Base-by-base conservation (phyloP, 1,140 invertebrate genomes). In the Drosophila aff. region DNA sequence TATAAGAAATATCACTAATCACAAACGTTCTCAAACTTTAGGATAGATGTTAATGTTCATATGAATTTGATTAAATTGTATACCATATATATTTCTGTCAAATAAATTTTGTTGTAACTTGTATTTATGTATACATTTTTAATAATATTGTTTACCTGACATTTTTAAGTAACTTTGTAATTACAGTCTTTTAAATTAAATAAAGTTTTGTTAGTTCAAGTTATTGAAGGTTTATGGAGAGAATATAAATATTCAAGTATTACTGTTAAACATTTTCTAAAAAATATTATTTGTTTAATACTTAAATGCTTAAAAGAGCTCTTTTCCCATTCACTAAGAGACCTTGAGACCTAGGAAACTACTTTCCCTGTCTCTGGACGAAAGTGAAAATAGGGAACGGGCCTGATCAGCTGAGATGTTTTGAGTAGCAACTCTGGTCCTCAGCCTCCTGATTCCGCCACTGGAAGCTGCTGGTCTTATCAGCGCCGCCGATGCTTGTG, bases 401-500 rank as follows among this genome's bases (percentile, higher is more conserved):
- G 8, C n/a, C 33, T 57, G 53, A 57, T 57, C 53, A 57, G 53
- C 53, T 40, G 33, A 55, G 18, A 38, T 23, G 8, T 23, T 55
- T 23, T 23, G 0, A 0, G 18, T 38, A 15, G 15, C 15, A 16
- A 23, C 21, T 23, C 15, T 16, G 33, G 2, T 18, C 8, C 33
- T 23, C 18, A 23, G 13, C 18, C 18, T 4, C 33, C 8, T 6
- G 36, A 40, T 40, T 57, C 53, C 18, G 50, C 18, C 43, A 15
- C 21, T 41, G 38, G 40, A 53, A 53, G n/a, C 53, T 57, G 53
- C 36, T 31, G 49, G 28, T 40, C 60, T 78, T 78, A 78, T 78
- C 76, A 71, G 46, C 33, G 36, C 33, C 53, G 36, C 55, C 28
- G 40, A 43, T 36, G 50, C 66, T 76, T 65, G 49, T 83, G 84